Conservation (phyloP, 2,113 vertebrate genomes). For the Lampris megalopsis region DNA sequence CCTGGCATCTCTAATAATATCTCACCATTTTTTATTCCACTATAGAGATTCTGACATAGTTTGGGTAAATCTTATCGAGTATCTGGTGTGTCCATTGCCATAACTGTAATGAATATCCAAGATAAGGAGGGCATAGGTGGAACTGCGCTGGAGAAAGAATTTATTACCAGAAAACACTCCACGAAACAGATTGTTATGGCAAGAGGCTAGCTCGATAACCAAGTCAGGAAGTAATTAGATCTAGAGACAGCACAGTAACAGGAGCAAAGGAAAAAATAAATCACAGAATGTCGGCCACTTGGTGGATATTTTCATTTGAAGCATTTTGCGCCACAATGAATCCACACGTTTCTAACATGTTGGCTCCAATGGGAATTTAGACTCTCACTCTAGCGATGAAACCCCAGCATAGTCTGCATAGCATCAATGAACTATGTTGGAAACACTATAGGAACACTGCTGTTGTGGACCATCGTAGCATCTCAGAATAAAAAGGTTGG, state of each 20-base stretch:
- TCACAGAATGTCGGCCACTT: too few species aligned
- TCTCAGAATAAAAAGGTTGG: too few species aligned
- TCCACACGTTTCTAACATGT: too few species aligned
- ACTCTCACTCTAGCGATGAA: too few species aligned
- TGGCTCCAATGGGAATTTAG: too few species aligned
- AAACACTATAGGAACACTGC: too few species aligned
- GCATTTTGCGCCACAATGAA: too few species aligned
- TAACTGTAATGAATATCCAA: slow-evolving; percentile 14
- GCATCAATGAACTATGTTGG: too few species aligned
- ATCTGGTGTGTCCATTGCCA: neutral
- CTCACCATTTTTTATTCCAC: neutral
- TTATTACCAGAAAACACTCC: neutral
- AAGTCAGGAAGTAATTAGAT: slow-evolving; percentile 16
- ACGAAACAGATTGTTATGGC: too few species aligned
- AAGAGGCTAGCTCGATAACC: neutral
- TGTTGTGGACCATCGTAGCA: too few species aligned
- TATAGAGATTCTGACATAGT: neutral
- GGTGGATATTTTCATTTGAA: too few species aligned
- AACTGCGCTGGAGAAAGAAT: neutral
- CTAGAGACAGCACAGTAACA: neutral
- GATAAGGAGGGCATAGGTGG: neutral
- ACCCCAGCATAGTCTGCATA: too few species aligned
- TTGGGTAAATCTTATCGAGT: slow-evolving; percentile 20
- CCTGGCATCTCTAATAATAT: neutral
- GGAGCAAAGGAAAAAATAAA: neutral